These are phyloP conservation scores for Lipophrys pholis DNA, from an alignment of 2,113 vertebrate genomes.

Conservation along the genomic window DNA sequence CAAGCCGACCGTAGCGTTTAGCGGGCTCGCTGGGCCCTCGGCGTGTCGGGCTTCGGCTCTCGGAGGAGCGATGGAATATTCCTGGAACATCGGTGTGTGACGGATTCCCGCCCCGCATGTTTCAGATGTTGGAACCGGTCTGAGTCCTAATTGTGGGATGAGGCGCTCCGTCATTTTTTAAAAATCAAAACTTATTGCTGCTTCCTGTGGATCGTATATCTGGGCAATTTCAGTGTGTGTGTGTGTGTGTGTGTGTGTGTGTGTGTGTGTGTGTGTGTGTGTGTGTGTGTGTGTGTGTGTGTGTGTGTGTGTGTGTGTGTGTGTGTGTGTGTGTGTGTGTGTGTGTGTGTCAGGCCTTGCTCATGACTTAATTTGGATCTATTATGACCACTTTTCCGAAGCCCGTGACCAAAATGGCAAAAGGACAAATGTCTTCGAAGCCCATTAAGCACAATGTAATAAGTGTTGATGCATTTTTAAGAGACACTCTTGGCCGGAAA, in stretches of 20 bases:
- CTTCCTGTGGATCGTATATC: constrained; percentile 46
- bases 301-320: not conserved
- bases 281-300: constrained; percentile 12
- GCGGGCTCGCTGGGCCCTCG: no score
- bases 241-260: not conserved
- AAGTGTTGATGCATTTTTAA: constrained; percentile 72
- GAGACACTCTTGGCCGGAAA: constrained; percentile 69
- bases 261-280: constrained; percentile 18
- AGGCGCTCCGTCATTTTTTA: constrained; percentile 54
- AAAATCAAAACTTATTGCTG: constrained; percentile 61
- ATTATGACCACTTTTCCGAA: constrained; percentile 57
- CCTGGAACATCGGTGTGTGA: constrained; percentile 53
- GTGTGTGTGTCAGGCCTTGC: constrained; percentile 37
- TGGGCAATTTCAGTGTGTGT: constrained; percentile 24
- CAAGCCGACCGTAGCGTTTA: constrained; percentile 8
- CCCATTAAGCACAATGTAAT: constrained; percentile 68
- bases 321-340: not conserved
- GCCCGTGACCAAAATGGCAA: constrained; percentile 59
- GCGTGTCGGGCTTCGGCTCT: constrained; percentile 41
- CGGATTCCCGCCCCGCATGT: constrained; percentile 36
- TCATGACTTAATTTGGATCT: constrained; percentile 61
- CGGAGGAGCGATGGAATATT: constrained; percentile 45
- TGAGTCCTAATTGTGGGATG: constrained; percentile 53
- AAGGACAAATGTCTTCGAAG: constrained; percentile 56
- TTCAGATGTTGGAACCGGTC: constrained; percentile 55